phyloP scores from a whole-genome alignment of 1,140 invertebrate genomes.

The Uloborus diversus region DNA sequence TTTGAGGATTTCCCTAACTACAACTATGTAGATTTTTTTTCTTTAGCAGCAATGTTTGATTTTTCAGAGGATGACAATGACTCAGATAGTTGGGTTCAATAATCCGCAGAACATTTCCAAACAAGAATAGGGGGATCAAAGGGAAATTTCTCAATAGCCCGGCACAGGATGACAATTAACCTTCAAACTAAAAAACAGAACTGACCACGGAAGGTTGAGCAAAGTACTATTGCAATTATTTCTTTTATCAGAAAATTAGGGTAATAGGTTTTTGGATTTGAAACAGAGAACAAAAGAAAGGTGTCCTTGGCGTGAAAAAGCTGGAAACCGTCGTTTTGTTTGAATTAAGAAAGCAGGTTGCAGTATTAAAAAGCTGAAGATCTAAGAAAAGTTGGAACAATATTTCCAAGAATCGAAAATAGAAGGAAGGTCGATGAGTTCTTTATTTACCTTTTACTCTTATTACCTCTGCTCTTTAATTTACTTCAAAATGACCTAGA shows the following conservation, averaged over 20 bases:
- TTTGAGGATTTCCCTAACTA: no score
- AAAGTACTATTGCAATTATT: slow-evolving; percentile 11
- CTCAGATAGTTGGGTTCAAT: no score
- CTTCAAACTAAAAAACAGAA: neutral
- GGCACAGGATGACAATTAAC: slow-evolving; percentile 27
- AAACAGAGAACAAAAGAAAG: neutral
- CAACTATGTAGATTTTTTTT: no score
- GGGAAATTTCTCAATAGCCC: no score
- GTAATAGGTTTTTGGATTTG: neutral
- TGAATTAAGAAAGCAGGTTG: neutral
- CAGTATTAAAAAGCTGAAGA: neutral
- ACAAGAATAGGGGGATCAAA: no score
- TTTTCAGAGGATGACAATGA: no score
- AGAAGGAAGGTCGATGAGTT: neutral
- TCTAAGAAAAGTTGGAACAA: neutral
- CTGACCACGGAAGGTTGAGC: neutral
- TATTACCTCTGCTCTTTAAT: no score
- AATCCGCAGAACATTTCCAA: no score
- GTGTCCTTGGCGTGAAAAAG: neutral
- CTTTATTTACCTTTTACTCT: neutral
- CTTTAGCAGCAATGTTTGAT: no score
- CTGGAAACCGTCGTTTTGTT: neutral
- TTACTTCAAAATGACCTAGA: no score
- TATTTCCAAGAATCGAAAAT: neutral
- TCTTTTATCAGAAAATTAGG: slow-evolving; percentile 12